Evolutionary conservation across 2,888 invertebrate species (phyloP), one percentile per base, ranked within the genome.

Genomic region (Orgyia antiqua): DNA sequence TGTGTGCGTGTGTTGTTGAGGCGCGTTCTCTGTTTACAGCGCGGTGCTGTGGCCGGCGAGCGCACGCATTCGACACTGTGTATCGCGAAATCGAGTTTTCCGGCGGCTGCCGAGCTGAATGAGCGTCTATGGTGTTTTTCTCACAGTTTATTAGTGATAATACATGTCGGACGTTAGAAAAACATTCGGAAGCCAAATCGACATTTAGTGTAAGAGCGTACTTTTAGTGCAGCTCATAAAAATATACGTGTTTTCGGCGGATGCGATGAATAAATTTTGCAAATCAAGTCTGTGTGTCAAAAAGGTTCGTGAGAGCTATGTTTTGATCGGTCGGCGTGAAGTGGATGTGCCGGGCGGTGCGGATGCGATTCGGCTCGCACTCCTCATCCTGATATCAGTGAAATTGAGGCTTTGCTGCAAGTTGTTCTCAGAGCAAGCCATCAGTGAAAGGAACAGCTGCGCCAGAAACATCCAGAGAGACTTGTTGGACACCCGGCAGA

Each of bases 31-130:
- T 71, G 89, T 88, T 64, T 89, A 88, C 72, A 87, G 88, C 58
- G 87, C 80, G 68, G 84, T 83, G 65, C 65, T 67, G 68, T 68
- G 60, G 88, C 88, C 72, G 88, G 87, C 57, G 77, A 76, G 70
- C 93, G 90, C 73, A 92, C 92, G 87, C 90, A 90, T 90, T 91
- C 66, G 53, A 71, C 68, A 45, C 51, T 45, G 73, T 71, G 70
- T 61, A 55, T 57, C 60, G 66, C 67, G 63, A 70, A 66, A 65
- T 61, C 61, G 70, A 76, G 66, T 83, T 83, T 79, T 69, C 79
- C 78, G 76, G 67, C 69, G 65, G 66, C 61, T 67, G 58, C 64
- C 62, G 67, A 64, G 59, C 68, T 64, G 65, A 62, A 65, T 58
- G 58, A 68, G 60, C 65, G 67, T 68, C 64, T 58, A 70, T 77